These are phyloP conservation scores for Crotalus helleri DNA, from an alignment of 2,113 vertebrate genomes.

Conservation along the genomic window DNA sequence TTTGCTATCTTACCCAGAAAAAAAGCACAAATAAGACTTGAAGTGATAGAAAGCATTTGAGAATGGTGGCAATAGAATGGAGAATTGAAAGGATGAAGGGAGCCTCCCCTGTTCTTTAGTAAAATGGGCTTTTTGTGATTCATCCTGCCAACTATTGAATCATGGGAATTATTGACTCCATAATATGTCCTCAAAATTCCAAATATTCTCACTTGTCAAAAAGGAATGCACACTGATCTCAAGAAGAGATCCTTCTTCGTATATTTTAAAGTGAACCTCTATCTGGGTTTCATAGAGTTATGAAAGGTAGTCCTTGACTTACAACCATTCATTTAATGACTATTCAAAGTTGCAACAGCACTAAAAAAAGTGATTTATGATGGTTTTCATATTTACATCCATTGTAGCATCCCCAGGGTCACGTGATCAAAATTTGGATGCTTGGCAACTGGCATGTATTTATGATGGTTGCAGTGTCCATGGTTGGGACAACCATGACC, in stretches of 20 bases:
- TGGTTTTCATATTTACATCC: too few relatives aligned
- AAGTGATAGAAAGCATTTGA: neutral
- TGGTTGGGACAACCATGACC: too few relatives aligned
- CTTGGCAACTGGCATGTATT: neutral
- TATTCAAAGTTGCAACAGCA: too few relatives aligned
- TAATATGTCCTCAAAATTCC: neutral
- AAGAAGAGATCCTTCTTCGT: neutral
- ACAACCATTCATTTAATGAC: too few relatives aligned
- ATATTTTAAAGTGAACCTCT: neutral
- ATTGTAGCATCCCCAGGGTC: too few relatives aligned
- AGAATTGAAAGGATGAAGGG: neutral
- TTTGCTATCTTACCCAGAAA: neutral
- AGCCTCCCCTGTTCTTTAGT: neutral
- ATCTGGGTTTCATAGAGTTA: neutral
- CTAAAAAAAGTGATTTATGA: too few relatives aligned
- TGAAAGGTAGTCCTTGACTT: neutral
- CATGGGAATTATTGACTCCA: neutral
- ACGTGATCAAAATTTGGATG: too few relatives aligned
- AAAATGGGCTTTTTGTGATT: neutral
- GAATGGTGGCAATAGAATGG: neutral
- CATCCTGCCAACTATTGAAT: neutral
- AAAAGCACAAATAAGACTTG: neutral
- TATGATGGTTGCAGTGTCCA: neutral
- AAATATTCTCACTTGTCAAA: neutral
- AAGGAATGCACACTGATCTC: neutral